A percentile compares a stretch with the other conserved stretches of the same genome.
Conservation (phyloP, 2,888 invertebrate genomes). For the Cybosia mesomella region DNA sequence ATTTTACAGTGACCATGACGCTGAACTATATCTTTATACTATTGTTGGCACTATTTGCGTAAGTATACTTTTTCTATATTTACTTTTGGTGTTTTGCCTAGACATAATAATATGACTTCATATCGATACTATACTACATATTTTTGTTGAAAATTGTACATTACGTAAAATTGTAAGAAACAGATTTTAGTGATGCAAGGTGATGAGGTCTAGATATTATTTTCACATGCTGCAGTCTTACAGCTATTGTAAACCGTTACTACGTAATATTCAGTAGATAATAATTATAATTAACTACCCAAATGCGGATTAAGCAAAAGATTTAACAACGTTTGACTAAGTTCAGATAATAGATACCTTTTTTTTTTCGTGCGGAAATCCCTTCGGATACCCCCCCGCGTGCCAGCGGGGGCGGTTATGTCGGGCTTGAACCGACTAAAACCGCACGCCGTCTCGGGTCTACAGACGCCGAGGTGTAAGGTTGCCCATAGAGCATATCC, state of each 20-base stretch:
- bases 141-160: neutral
- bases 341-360: neutral
- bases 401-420: too few species aligned
- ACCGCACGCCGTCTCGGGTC: too few species aligned
- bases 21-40: conserved; percentile 66
- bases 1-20: conserved; percentile 72
- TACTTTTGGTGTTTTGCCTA: neutral
- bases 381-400: too few species aligned
- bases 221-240: neutral
- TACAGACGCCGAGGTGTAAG: too few species aligned
- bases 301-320: neutral
- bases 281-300: too few species aligned
- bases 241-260: neutral
- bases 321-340: neutral
- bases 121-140: neutral
- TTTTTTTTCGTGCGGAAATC: too few species aligned
- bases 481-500: too few species aligned
- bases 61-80: conserved; percentile 61
- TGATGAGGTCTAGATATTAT: neutral
- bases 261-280: too few species aligned
- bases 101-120: neutral
- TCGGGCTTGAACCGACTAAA: too few species aligned
- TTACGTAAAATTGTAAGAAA: conserved; percentile 1
- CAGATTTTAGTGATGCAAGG: neutral
- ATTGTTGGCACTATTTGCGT: conserved; percentile 69